phyloP scores from a whole-genome alignment of 2,888 invertebrate species.

The Drosophila borealis region DNA sequence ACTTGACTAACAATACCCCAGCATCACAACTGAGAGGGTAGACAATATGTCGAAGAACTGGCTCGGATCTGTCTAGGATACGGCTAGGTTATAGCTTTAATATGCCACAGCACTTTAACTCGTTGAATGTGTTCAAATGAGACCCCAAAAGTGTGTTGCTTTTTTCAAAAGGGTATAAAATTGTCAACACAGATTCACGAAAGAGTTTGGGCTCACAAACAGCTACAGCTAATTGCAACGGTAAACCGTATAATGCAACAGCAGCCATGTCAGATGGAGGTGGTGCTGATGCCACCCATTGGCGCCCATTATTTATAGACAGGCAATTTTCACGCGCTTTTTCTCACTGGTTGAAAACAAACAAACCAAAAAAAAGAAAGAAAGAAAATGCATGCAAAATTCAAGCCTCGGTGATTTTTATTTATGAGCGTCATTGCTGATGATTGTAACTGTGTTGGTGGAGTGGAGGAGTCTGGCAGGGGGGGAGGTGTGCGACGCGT shows the following conservation, averaged over 20 bases:
- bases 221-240: conserved; percentile 54
- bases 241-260: conserved; percentile 47
- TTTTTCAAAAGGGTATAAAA: background rate
- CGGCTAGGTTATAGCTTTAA: too few species aligned
- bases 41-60: too few species aligned
- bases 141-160: too few species aligned
- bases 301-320: conserved; percentile 40
- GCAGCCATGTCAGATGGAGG: conserved; percentile 3
- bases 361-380: conserved; percentile 33
- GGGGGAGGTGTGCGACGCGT: background rate
- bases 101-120: too few species aligned
- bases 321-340: conserved; percentile 63
- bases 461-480: background rate
- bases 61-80: too few species aligned
- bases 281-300: conserved; percentile 10
- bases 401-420: conserved; percentile 76
- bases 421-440: conserved; percentile 60
- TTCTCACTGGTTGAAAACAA: conserved; percentile 32
- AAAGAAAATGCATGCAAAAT: conserved; percentile 64
- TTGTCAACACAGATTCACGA: conserved; percentile 30
- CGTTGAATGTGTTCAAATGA: too few species aligned
- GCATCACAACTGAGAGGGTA: too few species aligned
- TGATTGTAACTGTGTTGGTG: background rate
- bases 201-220: conserved; percentile 19
- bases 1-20: too few species aligned